phyloP scores from a whole-genome alignment of 2,888 invertebrate species.

The Lymantria dispar region DNA sequence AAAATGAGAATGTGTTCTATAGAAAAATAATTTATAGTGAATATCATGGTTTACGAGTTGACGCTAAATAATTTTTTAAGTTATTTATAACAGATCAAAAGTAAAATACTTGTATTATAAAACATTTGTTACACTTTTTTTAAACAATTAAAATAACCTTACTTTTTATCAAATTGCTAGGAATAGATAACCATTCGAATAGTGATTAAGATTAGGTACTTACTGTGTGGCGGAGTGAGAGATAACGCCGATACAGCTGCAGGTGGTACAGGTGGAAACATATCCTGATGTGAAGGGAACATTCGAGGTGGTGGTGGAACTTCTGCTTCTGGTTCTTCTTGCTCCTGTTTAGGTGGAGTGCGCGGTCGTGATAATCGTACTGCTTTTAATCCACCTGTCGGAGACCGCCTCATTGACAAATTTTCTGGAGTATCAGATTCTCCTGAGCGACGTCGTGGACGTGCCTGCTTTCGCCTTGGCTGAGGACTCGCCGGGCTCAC shows the following conservation, averaged over 20 bases:
- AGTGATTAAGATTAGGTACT: constrained; percentile 65
- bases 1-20: background rate
- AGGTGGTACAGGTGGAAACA: constrained; percentile 86
- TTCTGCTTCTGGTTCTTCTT: constrained; percentile 71
- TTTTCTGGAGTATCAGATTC: constrained; percentile 85
- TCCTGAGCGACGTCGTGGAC: constrained; percentile 92
- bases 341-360: constrained; percentile 68
- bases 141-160: no score
- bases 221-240: constrained; percentile 91
- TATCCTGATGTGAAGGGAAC: constrained; percentile 83
- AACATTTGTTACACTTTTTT: no score
- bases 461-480: constrained; percentile 92
- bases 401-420: constrained; percentile 83
- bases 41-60: background rate
- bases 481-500: constrained; percentile 88
- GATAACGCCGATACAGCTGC: constrained; percentile 88
- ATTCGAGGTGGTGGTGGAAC: constrained; percentile 81
- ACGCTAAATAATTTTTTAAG: no score
- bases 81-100: no score
- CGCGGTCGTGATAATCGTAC: constrained; percentile 68
- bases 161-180: no score
- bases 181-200: no score
- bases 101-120: no score
- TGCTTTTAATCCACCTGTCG: constrained; percentile 63
- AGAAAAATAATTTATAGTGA: background rate